A percentile compares a stretch with the other conserved stretches of the same genome.
These are phyloP conservation scores for Epinephelus lanceolatus DNA, from an alignment of 2,113 vertebrate genomes.

Conservation along the genomic window DNA sequence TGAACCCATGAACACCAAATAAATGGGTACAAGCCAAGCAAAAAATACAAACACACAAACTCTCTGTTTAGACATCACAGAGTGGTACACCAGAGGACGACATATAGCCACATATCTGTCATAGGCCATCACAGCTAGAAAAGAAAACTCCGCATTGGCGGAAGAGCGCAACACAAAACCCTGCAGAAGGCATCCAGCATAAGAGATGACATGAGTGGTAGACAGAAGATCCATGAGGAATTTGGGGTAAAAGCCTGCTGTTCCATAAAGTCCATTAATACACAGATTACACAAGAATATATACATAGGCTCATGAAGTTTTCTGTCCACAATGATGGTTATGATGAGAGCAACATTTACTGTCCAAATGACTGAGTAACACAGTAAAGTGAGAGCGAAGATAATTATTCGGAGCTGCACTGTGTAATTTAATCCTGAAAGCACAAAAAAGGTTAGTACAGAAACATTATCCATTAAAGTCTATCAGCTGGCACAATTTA, in stretches of 20 bases:
- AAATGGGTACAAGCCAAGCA: too few relatives aligned
- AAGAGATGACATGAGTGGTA: conserved; percentile 48
- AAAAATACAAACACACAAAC: too few relatives aligned
- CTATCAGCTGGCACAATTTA: too few relatives aligned
- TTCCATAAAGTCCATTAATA: conserved; percentile 1
- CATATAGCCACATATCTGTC: too few relatives aligned
- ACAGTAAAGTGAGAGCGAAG: conserved; percentile 13
- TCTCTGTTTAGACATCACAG: too few relatives aligned
- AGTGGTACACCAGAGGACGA: too few relatives aligned
- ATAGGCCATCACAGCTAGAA: too few relatives aligned
- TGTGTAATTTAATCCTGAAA: neutral
- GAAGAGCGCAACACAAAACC: conserved; percentile 56
- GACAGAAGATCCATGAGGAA: conserved; percentile 53
- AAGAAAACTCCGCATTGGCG: neutral
- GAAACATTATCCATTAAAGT: neutral
- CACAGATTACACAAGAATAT: conserved; percentile 11
- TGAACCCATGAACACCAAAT: too few relatives aligned
- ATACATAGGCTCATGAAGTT: conserved; percentile 15
- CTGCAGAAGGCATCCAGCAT: conserved; percentile 57
- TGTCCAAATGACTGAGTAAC: neutral
- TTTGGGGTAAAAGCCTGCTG: conserved; percentile 58
- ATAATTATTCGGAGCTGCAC: conserved; percentile 5
- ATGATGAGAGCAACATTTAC: conserved; percentile 51
- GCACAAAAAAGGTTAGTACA: too few relatives aligned
- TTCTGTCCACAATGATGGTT: conserved; percentile 19